Conservation (phyloP, 2,113 vertebrate genomes). For the Plecturocebus donacophilus region DNA sequence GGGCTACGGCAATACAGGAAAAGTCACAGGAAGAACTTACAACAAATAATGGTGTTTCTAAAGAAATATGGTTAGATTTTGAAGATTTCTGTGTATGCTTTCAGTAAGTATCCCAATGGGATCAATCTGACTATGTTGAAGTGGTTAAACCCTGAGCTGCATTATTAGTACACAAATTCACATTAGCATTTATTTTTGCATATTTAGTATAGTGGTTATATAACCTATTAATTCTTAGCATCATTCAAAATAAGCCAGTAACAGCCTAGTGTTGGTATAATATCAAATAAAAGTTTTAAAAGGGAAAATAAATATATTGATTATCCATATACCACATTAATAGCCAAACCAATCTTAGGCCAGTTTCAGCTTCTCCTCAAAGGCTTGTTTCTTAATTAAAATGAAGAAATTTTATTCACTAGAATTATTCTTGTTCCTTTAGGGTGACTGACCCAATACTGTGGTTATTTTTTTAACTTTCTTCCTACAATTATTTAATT, state of each 20-base stretch:
- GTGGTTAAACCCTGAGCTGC: background rate
- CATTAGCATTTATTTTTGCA: background rate
- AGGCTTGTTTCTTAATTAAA: background rate
- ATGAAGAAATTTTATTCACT: background rate
- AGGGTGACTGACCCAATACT: background rate
- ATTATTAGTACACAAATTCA: background rate
- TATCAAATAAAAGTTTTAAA: background rate
- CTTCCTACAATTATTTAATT: background rate
- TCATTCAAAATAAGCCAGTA: background rate
- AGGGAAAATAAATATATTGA: background rate
- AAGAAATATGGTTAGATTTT: conserved; percentile 92
- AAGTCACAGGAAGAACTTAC: conserved; percentile 76
- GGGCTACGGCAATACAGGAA: conserved; percentile 9
- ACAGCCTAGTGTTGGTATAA: background rate
- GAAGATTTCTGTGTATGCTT: conserved; percentile 93
- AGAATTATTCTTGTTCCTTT: background rate
- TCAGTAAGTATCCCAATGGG: conserved; percentile 86
- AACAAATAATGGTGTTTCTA: conserved; percentile 75
- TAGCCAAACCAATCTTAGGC: background rate
- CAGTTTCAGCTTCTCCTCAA: background rate
- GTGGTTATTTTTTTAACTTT: background rate
- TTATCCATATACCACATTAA: background rate
- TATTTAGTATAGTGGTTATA: background rate
- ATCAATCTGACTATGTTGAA: background rate
- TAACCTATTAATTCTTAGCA: background rate